Base-by-base conservation (phyloP, 2,113 vertebrate species). In the Thamnophis sirtalis region DNA sequence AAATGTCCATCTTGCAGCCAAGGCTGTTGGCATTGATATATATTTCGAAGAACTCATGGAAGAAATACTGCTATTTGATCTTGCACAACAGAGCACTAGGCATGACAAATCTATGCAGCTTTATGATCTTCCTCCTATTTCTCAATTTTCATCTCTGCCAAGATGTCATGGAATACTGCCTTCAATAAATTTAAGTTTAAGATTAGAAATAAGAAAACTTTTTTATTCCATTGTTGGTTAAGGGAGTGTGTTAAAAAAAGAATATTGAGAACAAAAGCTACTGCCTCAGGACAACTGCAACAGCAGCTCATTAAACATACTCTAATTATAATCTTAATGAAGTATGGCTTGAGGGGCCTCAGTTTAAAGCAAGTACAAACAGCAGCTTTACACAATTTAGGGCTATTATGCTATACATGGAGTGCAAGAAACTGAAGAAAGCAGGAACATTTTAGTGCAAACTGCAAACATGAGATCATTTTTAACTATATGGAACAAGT, bases 201-300 rank as follows among this genome's bases (percentile, higher is more conserved):
- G 95, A 93, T n/a, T 85, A 93, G 91, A 96, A 96, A 96, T 80
- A 95, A 92, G 68, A 90, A 92, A 92, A 94, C 90, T 88, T 94
- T 55, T 0, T 0, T 89, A 93, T 60, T 89, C 91, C 91, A 84
- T 92, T 90, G 86, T 90, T 92, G 89, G 68, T 92, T 92, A 94
- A 95, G 93, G 94, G 93, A 94, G 93, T 87, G 92, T 2, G 60
- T 95, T 95, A 55, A 88, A 91, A 94, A 80, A 92, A 96, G 87
- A 93, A 91, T 93, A 96, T 93, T 0, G 1, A 93, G 91, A 94
- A 86, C 0, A 0, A 89, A 96, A 96, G 91, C 89, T 94, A 92
- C 85, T 53, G 95, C 96, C 91, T 90, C 95, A 95, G 93, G 96
- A 96, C 93, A 95, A 93, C 94, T 38, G 87, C 94, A 94, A 93